Base-by-base conservation (phyloP, 2,113 vertebrate genomes). In the Gorsachius goisagi region DNA sequence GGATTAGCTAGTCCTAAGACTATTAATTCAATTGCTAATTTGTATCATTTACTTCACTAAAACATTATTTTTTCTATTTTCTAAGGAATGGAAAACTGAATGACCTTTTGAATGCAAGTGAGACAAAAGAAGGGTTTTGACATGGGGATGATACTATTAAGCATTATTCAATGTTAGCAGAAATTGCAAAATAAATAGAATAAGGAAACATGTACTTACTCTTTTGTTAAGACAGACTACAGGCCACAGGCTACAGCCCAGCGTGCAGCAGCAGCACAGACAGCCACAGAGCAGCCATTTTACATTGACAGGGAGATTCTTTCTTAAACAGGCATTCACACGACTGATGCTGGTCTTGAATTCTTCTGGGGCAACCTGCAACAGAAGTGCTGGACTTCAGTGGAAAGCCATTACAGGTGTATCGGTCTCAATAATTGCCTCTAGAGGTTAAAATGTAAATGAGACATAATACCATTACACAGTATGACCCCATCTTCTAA, bases 201-300 rank as follows among this genome's bases (percentile, higher is more conserved):
- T 30, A 44, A 62, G 2, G 26, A 37, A 62, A 12, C 3, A 10
- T 1, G 32, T 76, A 98, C 99, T 99, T 94, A 99, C 99, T 98
- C 99, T 99, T 98, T 99, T 99, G 98, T 99, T 99, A 97, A 99
- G 99, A 98, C 99, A 99, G 96, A 99, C 98, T 85, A 99, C 99
- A 14, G 99, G 99, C 99, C 99, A 99, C n/a, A 99, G 98, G 97
- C 99, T 99, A 97, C 99, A 99, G 95, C 99, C 99, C 78, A 99
- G 98, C 0, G 99, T 99, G 97, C 99, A 99, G 97, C 99, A 99
- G 96, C 99, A 99, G 97, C 99, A 99, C 93, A 99, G 98, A 97
- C 99, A 99, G 94, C 99, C 99, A 91, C 99, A 99, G 5, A 99
- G 98, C 92, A 99, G 98, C 99, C 99, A 99, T 97, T 99, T 99